Conservation (phyloP, 2,888 invertebrate species). For the Bibio marci region DNA sequence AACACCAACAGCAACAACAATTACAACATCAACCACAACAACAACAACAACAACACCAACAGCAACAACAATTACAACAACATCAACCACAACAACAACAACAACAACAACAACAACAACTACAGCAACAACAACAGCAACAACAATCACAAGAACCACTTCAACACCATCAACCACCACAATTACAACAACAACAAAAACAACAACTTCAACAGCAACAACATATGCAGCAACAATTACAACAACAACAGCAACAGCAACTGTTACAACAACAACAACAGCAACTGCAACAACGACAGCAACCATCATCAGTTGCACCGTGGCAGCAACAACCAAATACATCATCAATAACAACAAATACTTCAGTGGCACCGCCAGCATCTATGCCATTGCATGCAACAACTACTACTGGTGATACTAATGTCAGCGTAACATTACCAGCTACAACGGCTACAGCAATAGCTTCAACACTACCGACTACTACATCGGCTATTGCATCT, state of each 20-base stretch:
- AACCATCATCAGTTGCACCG: not conserved
- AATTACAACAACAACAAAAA: too few relatives aligned
- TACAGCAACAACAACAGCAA: not conserved
- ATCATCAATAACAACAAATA: not conserved
- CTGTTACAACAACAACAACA: not conserved
- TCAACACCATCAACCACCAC: not conserved
- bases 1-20: not conserved
- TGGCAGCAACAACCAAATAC: too few relatives aligned
- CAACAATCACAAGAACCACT: not conserved
- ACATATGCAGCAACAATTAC: not conserved
- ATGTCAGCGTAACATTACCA: slow-evolving; percentile 4
- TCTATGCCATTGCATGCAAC: not conserved
- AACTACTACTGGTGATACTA: not conserved
- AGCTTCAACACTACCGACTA: slow-evolving; percentile 4
- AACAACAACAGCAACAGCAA: not conserved
- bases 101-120: not conserved
- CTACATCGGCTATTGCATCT: slow-evolving; percentile 8
- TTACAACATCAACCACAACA: slow-evolving; percentile 10
- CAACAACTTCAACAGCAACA: not conserved
- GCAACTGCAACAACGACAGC: not conserved
- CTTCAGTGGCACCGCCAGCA: not conserved
- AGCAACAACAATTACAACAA: too few relatives aligned
- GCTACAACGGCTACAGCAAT: slow-evolving; percentile 9
- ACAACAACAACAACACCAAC: too few relatives aligned
- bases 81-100: too few relatives aligned